phyloP scores from a whole-genome alignment of 2,888 invertebrate genomes.

The Charanyca ferruginea region DNA sequence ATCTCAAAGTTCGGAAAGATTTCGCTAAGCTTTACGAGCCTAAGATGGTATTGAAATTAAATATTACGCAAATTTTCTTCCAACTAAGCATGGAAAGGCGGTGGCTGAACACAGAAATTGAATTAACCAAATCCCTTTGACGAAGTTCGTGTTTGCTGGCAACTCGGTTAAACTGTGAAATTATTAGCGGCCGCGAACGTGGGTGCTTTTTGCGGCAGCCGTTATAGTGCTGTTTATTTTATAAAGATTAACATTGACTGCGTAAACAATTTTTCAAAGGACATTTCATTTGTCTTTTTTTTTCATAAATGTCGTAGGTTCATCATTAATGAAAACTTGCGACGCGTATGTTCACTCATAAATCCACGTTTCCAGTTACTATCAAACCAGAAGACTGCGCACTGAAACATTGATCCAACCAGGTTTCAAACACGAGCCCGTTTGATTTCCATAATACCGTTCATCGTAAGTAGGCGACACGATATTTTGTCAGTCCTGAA shows the following conservation, averaged over 20 bases:
- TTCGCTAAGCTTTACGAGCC: slow-evolving; percentile 74
- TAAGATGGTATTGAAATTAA: slow-evolving; percentile 82
- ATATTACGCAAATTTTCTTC: slow-evolving; percentile 83
- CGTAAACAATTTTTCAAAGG: slow-evolving; percentile 35
- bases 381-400: slow-evolving; percentile 15
- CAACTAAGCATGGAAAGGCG: slow-evolving; percentile 77
- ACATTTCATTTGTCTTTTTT: slow-evolving; percentile 18
- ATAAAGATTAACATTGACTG: slow-evolving; percentile 62
- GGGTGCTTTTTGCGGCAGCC: slow-evolving; percentile 68
- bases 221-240: slow-evolving; percentile 66
- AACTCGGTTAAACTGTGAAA: slow-evolving; percentile 79
- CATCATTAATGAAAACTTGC: background rate
- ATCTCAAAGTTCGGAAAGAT: slow-evolving; percentile 72
- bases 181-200: slow-evolving; percentile 76
- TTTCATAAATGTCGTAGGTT: background rate
- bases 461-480: slow-evolving; percentile 42
- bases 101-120: slow-evolving; percentile 82
- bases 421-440: slow-evolving; percentile 39
- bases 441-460: slow-evolving; percentile 57
- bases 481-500: slow-evolving; percentile 62
- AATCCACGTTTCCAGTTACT: slow-evolving; percentile 3
- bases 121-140: slow-evolving; percentile 85
- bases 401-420: slow-evolving; percentile 37
- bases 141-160: slow-evolving; percentile 81
- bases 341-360: background rate